These are phyloP conservation scores for Stomatorhinus walkeri DNA, from an alignment of 2,797 vertebrate genomes.

Conservation along the genomic window DNA sequence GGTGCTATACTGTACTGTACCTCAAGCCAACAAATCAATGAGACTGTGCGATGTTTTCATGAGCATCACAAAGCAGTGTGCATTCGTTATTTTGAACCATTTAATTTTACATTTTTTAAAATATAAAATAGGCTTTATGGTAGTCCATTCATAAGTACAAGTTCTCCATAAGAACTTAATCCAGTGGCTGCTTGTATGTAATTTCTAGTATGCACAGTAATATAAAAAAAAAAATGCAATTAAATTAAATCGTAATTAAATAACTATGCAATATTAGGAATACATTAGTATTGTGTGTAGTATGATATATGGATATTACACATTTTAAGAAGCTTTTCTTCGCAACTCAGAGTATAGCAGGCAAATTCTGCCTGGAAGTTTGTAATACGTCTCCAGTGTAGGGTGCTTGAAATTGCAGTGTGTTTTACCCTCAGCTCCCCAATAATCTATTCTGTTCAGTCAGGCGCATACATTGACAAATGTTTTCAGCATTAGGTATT, in stretches of 20 bases:
- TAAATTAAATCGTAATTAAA: neutral
- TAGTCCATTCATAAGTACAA: neutral
- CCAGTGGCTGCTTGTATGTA: neutral
- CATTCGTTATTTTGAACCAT: neutral
- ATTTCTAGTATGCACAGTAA: neutral
- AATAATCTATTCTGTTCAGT: conserved; percentile 70
- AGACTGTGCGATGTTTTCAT: neutral
- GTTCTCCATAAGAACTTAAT: neutral
- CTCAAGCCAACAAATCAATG: neutral
- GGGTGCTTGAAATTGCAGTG: conserved; percentile 63
- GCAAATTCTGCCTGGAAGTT: conserved; percentile 46
- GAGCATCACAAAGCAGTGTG: neutral
- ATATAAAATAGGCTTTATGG: neutral
- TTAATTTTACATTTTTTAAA: neutral
- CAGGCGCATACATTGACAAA: conserved; percentile 70
- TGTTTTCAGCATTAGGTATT: conserved; percentile 71
- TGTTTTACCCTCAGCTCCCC: conserved; percentile 60
- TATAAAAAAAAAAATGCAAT: neutral
- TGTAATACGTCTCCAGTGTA: conserved; percentile 59
- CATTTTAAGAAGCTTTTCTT: neutral
- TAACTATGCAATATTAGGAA: neutral
- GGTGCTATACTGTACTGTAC: neutral
- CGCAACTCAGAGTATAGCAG: neutral
- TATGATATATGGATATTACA: neutral
- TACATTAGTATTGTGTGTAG: neutral